Evolutionary conservation across 2,888 invertebrate species (phyloP), one percentile per base, ranked within the genome.

Genomic region (Thereva nobilitata): DNA sequence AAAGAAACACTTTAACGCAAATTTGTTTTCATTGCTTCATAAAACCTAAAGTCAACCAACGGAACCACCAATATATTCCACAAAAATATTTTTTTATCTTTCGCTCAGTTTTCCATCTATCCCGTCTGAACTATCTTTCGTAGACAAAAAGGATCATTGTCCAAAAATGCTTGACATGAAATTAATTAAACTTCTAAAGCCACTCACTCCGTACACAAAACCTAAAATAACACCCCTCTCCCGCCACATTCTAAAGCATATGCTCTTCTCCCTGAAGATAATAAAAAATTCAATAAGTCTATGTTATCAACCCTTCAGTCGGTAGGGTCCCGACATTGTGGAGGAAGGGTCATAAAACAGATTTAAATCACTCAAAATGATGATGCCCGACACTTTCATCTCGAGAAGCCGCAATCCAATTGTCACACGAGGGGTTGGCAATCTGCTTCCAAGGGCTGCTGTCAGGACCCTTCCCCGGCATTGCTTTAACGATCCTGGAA

Each of bases 341-440:
- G 34, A 40, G 9, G 38, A 47, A n/a, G 55, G 59, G 59, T 59
- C 49, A 59, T 59, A 59, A 56, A 68, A 68, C 66, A 66, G 68
- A 68, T 68, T 68, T 68, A 68, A 66, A 68, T 68, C 68, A 66
- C 66, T 68, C 68, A 66, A 68, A 64, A 66, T 61, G 65, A 65
- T 56, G 68, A 68, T 65, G 42, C 52, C 42, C 53, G 42, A 40
- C 23, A 34, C 56, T 44, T 23, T 56, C 56, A 44, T 49, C 49
- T 59, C 59, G 47, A 59, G 59, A 59, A 59, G 49, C 59, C 59
- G 40, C 59, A 59, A 59, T 59, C 59, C 59, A 59, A 59, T 59
- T 59, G 59, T 45, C 8, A 38, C 38, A 59, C 59, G 35, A 40
- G 49, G 59, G 47, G 59, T 38, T 37, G 5, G 9, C 34, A 40